phyloP scores from a whole-genome alignment of 2,888 invertebrate genomes.

The Lepetodrilus schrolli region DNA sequence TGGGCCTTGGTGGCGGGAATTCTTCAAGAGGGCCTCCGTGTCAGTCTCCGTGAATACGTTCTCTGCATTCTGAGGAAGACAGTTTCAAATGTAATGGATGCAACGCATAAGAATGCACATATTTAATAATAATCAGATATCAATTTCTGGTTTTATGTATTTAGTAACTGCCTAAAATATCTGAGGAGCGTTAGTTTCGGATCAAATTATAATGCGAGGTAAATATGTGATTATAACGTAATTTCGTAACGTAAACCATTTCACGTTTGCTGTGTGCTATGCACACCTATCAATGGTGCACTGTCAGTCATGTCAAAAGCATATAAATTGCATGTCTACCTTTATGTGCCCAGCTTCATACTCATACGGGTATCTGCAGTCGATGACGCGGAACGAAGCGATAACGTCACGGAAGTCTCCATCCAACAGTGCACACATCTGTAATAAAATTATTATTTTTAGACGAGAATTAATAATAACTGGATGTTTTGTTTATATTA shows the following conservation, averaged over 20 bases:
- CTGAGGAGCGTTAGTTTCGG: no score
- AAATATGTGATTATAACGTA: no score
- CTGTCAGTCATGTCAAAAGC: neutral
- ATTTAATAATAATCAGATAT: neutral
- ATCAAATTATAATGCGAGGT: no score
- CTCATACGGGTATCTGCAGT: conserved; percentile 29
- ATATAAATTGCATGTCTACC: neutral
- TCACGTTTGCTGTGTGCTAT: no score
- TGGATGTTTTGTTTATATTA: no score
- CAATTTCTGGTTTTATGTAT: neutral
- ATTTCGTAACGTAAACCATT: no score
- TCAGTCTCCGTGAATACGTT: conserved; percentile 6
- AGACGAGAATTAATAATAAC: neutral
- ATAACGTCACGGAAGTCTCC: conserved; percentile 15
- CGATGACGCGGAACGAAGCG: conserved; percentile 1
- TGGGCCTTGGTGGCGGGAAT: neutral
- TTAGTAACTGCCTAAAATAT: neutral
- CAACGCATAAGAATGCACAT: neutral
- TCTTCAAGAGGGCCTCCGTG: neutral
- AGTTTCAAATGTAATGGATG: neutral
- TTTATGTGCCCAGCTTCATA: conserved; percentile 16
- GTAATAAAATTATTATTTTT: neutral
- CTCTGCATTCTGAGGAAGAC: conserved; percentile 2
- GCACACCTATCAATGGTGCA: no score
- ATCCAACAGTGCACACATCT: conserved; percentile 10